Evolutionary conservation across 2,888 invertebrate genomes (phyloP), one percentile per base, ranked within the genome.

Genomic region (Andrena fulva): DNA sequence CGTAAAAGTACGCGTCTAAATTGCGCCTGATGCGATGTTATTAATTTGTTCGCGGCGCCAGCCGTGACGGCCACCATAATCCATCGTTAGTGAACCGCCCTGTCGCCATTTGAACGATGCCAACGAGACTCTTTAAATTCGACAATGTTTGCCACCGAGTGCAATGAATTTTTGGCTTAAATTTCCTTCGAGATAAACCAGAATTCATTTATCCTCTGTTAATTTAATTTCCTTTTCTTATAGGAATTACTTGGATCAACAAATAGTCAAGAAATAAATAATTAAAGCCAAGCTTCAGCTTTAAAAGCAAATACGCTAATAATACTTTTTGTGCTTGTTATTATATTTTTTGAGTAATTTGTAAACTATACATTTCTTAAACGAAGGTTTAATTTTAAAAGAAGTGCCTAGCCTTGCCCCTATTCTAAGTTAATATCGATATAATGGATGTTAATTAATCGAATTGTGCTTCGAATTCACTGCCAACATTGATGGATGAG

Each of bases 1-100:
- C 48, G 63, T 10, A 48, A 50, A 56, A 48, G 33, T 24, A 20
- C 29, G 20, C 63, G 73, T 69, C 59, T 35, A 78, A 64, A 54
- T 77, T 66, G 31, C 67, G 59, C 52, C 52, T 64, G 20, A 35
- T 56, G 76, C 62, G 70, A 74, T 56, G 68, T 82, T 85, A 74
- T 85, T 85, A 85, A 85, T 85, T 72, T 71, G 73, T 73, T 85
- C 80, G 50, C 64, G 71, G 48, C 68, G 59, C 59, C 64, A 59
- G 70, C 50, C 60, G 66, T 80, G 77, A 67, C 70, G 33, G 29
- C 64, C 74, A 74, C 73, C 73, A 42, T 79, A 78, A 85, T 76
- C 75, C 59, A 73, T 82, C 59, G 62, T 48, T 54, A 67, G 67
- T 71, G 70, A 83, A 74, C 24, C 70, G 68, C 75, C 80, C 63